Percentiles rank a stretch among this genome's conserved stretches.
These are phyloP conservation scores for Clostera curtula DNA, from an alignment of 2,888 invertebrate species.

Conservation along the genomic window DNA sequence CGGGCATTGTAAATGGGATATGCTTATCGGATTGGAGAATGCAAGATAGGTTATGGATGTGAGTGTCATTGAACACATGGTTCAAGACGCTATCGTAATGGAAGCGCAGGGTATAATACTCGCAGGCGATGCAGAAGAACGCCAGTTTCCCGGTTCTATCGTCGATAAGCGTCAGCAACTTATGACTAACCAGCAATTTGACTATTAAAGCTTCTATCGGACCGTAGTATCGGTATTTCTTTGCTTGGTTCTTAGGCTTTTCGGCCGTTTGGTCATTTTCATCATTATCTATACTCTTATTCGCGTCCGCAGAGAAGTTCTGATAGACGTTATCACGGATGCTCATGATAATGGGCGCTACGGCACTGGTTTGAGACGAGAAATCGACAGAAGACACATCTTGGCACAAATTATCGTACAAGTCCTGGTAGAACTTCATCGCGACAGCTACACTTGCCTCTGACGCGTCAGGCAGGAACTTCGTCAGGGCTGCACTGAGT, in stretches of 20 bases:
- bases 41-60: conserved; percentile 56
- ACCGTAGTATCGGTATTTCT: conserved; percentile 64
- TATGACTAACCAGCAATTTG: conserved; percentile 52
- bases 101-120: conserved; percentile 63
- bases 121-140: conserved; percentile 65
- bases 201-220: conserved; percentile 57
- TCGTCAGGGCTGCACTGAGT: conserved; percentile 46
- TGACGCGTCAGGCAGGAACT: conserved; percentile 57
- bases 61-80: conserved; percentile 63
- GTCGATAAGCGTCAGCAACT: conserved; percentile 53
- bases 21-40: conserved; percentile 55
- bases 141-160: conserved; percentile 65
- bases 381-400: conserved; percentile 50
- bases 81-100: conserved; percentile 63
- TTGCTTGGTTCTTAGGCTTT: conserved; percentile 52
- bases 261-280: conserved; percentile 51
- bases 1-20: conserved; percentile 45
- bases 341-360: conserved; percentile 68
- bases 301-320: conserved; percentile 56
- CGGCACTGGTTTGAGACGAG: conserved; percentile 50
- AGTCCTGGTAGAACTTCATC: conserved; percentile 50
- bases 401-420: conserved; percentile 47
- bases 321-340: conserved; percentile 68
- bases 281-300: conserved; percentile 60
- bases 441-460: conserved; percentile 58